Conservation (phyloP, 2,888 invertebrate genomes). For the Heliconius hortense region DNA sequence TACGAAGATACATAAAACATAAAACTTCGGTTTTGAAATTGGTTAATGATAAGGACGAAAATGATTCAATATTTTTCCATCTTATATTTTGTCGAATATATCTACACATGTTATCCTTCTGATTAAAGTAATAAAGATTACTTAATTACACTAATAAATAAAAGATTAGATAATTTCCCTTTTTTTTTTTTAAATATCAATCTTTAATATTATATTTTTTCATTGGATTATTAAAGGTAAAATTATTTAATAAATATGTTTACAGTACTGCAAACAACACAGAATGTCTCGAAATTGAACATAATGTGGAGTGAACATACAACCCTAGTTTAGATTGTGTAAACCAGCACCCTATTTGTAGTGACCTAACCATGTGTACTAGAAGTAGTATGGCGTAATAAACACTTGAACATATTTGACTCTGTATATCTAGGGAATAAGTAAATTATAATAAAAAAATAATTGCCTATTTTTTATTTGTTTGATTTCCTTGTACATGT, state of each 20-base stretch:
- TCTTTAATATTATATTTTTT: background rate
- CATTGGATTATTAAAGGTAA: background rate
- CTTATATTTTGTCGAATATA: background rate
- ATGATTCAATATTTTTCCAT: background rate
- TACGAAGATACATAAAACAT: too few relatives aligned
- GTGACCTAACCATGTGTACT: background rate
- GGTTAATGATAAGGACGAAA: too few relatives aligned
- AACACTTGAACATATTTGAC: too few relatives aligned
- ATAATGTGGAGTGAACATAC: background rate
- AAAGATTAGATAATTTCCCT: background rate
- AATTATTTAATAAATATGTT: background rate
- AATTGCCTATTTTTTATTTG: too few relatives aligned
- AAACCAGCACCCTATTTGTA: background rate
- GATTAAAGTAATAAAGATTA: constrained; percentile 9
- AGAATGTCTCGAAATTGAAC: too few relatives aligned
- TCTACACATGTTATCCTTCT: background rate
- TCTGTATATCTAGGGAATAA: too few relatives aligned
- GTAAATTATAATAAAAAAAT: too few relatives aligned
- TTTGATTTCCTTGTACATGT: background rate
- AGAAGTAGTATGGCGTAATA: background rate
- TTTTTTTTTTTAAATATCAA: background rate
- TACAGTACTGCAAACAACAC: too few relatives aligned
- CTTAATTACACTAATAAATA: background rate
- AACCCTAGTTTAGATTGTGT: too few relatives aligned
- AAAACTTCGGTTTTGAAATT: too few relatives aligned